phyloP scores from a whole-genome alignment of 2,888 invertebrate species.

The Kryphioiulus occultus region DNA sequence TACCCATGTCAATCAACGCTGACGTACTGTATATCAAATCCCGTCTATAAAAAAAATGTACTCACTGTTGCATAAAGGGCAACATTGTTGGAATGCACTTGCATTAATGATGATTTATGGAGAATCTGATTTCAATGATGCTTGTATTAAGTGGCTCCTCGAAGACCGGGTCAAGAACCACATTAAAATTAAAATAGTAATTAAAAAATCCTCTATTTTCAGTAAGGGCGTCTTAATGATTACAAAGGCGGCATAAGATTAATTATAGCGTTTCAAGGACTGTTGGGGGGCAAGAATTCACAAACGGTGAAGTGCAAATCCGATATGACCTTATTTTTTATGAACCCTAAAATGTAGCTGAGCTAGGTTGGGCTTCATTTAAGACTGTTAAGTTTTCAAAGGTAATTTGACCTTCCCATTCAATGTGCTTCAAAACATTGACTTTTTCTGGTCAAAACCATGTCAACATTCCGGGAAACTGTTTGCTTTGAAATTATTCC shows the following conservation, averaged over 20 bases:
- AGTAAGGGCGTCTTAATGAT: neutral
- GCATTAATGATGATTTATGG: neutral
- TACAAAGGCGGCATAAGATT: neutral
- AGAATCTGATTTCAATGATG: neutral
- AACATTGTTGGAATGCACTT: neutral
- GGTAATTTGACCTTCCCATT: no score
- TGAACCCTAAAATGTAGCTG: neutral
- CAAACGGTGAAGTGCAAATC: neutral
- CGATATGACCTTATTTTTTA: neutral
- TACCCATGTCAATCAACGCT: neutral
- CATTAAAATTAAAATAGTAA: neutral
- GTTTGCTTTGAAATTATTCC: no score
- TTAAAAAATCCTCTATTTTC: neutral
- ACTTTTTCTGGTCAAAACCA: no score
- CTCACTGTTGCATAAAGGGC: neutral
- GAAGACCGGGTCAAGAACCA: neutral
- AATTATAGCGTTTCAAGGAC: neutral
- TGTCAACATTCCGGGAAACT: no score
- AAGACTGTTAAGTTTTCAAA: no score
- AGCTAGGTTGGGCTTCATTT: no score
- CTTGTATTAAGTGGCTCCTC: neutral
- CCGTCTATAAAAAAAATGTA: neutral
- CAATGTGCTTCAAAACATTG: no score
- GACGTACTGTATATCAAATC: neutral
- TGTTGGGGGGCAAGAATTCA: neutral